A percentile compares a stretch with the other conserved stretches of the same genome.
These are phyloP conservation scores for Resseliella maxima DNA, from an alignment of 2,888 invertebrate genomes.

Conservation along the genomic window DNA sequence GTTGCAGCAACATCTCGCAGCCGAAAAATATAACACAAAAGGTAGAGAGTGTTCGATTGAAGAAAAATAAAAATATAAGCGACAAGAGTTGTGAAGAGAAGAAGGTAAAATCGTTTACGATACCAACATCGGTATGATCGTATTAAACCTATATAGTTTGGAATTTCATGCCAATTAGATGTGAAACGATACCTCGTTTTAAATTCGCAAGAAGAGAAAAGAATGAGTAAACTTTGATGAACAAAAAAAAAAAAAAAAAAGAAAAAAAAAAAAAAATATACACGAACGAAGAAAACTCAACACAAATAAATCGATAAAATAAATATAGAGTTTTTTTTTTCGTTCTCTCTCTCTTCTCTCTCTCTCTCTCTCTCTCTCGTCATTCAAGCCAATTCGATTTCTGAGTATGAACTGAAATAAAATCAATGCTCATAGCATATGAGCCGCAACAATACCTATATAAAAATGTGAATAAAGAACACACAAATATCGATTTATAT, in stretches of 20 bases:
- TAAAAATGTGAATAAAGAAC: conserved; percentile 43
- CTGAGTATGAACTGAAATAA: conserved; percentile 16
- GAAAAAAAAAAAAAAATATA: too few species aligned
- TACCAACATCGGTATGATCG: neutral
- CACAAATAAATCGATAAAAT: conserved; percentile 55
- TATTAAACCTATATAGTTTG: conserved; percentile 45
- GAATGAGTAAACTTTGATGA: neutral
- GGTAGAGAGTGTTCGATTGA: neutral
- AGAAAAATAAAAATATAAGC: neutral
- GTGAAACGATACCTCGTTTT: conserved; percentile 50
- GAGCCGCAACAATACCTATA: neutral
- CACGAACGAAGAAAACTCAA: neutral
- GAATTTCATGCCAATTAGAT: conserved; percentile 53
- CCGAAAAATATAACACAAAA: neutral
- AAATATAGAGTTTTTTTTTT: conserved; percentile 46
- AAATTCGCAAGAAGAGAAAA: neutral
- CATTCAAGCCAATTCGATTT: conserved; percentile 9
- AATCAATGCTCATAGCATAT: conserved; percentile 37
- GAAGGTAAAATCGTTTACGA: neutral
- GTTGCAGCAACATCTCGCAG: neutral
- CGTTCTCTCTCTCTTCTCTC: neutral
- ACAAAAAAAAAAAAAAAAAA: neutral
- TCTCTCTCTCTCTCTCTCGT: too few species aligned
- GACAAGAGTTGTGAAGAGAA: too few species aligned
- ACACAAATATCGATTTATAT: conserved; percentile 14